These are phyloP conservation scores for Standfussiana lucernea DNA, from an alignment of 2,888 invertebrate genomes.

Conservation along the genomic window DNA sequence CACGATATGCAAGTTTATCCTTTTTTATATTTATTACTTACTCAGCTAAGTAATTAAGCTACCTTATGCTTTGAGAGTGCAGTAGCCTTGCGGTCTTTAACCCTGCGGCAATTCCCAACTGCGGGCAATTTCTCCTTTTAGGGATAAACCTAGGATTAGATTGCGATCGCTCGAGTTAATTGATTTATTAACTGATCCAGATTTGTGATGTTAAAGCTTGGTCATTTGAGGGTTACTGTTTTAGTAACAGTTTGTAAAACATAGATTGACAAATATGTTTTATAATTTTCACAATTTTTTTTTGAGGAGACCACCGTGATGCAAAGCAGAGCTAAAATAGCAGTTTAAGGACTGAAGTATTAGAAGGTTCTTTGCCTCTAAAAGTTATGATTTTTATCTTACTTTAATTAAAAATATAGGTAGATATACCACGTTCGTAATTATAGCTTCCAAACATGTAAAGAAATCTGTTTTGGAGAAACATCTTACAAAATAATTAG, in stretches of 20 bases:
- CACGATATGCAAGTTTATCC: background rate
- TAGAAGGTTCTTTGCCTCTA: background rate
- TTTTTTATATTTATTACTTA: constrained; percentile 34
- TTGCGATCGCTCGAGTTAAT: background rate
- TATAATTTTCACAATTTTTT: too few species aligned
- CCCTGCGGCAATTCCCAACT: background rate
- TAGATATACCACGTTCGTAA: background rate
- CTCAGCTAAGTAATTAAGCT: constrained; percentile 27
- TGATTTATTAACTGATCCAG: constrained; percentile 6
- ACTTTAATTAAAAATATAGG: too few species aligned
- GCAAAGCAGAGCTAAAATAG: background rate
- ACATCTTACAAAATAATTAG: background rate
- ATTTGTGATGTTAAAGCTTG: background rate
- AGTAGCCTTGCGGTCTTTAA: constrained; percentile 29
- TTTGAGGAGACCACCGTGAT: background rate
- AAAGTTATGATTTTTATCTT: too few species aligned
- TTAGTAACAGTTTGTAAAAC: background rate
- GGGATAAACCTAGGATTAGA: background rate
- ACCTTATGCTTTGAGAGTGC: constrained; percentile 18
- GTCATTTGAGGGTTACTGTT: background rate
- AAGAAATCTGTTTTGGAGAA: background rate
- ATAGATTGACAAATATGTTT: too few species aligned
- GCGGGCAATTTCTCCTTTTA: constrained; percentile 16
- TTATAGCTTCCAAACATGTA: background rate
- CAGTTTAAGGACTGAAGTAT: background rate